phyloP scores from a whole-genome alignment of 2,888 invertebrate genomes.

The Ethmia dodecea region DNA sequence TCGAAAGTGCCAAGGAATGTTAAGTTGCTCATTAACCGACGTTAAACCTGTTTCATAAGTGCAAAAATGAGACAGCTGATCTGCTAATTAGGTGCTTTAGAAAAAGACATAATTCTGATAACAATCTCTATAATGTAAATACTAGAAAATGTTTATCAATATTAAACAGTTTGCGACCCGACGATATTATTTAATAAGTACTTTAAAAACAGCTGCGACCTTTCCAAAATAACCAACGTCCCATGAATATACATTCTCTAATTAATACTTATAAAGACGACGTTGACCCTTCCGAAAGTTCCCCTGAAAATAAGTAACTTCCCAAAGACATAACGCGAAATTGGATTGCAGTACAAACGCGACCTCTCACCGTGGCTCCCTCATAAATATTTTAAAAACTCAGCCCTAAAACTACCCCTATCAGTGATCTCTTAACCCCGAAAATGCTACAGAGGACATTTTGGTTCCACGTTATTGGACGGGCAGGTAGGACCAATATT shows the following conservation, averaged over 20 bases:
- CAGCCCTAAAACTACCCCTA: conserved; percentile 55
- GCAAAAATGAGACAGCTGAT: neutral
- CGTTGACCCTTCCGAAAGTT: conserved; percentile 47
- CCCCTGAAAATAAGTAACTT: conserved; percentile 63
- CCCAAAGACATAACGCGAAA: conserved; percentile 74
- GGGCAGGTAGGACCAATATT: conserved; percentile 65
- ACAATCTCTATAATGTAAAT: neutral
- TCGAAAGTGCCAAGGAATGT: neutral
- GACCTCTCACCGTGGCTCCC: conserved; percentile 50
- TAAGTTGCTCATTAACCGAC: neutral
- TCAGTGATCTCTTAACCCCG: conserved; percentile 68
- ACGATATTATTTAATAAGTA: neutral
- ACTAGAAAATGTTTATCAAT: neutral
- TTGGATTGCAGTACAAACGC: conserved; percentile 67
- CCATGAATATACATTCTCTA: conserved; percentile 51
- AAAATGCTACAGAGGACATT: conserved; percentile 47
- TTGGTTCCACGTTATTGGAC: conserved; percentile 52
- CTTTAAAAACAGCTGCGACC: conserved; percentile 1
- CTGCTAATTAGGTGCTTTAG: conserved; percentile 4
- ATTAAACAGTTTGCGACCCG: neutral
- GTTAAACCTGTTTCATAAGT: conserved; percentile 1
- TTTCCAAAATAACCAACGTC: conserved; percentile 9
- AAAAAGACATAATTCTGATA: neutral
- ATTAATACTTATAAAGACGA: conserved; percentile 62
- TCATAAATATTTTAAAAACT: conserved; percentile 76